phyloP scores from a whole-genome alignment of 2,888 invertebrate genomes.

The Caenorhabditis uteleia region DNA sequence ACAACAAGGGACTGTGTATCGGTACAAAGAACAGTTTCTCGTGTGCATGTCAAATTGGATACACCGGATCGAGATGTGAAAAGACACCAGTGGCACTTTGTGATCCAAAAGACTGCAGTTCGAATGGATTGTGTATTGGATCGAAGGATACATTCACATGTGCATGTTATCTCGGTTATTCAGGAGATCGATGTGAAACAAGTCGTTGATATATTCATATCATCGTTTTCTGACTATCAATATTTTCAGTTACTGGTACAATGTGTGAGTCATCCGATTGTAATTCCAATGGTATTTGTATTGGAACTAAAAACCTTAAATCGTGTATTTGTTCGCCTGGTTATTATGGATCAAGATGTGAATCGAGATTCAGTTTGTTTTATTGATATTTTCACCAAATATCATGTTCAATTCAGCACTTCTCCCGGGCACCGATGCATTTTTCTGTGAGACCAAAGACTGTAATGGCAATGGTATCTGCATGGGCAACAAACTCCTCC shows the following conservation, averaged over 20 bases:
- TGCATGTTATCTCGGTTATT: conserved; percentile 56
- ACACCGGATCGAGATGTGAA: conserved; percentile 49
- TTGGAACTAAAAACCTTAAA: conserved; percentile 46
- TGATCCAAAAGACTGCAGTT: conserved; percentile 54
- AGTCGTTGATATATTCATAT: conserved; percentile 15
- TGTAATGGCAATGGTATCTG: conserved; percentile 55
- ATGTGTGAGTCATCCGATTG: conserved; percentile 58
- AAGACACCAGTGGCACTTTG: conserved; percentile 53
- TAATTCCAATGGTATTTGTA: conserved; percentile 54
- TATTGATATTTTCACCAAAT: background rate
- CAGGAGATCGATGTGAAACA: conserved; percentile 49
- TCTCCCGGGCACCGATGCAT: conserved; percentile 37
- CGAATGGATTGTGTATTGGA: conserved; percentile 60
- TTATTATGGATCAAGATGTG: conserved; percentile 46
- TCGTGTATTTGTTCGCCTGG: conserved; percentile 51
- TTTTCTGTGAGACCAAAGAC: conserved; percentile 47
- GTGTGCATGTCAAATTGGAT: conserved; percentile 57
- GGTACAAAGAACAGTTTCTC: conserved; percentile 55
- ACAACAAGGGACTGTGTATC: conserved; percentile 59
- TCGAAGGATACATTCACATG: conserved; percentile 51
- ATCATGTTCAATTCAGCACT: conserved; percentile 13
- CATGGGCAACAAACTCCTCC: conserved; percentile 46
- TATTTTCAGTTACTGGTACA: conserved; percentile 48
- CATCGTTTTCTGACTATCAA: background rate
- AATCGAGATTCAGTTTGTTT: conserved; percentile 37